Conservation (phyloP, 2,797 vertebrate species). For the Iguana delicatissima region DNA sequence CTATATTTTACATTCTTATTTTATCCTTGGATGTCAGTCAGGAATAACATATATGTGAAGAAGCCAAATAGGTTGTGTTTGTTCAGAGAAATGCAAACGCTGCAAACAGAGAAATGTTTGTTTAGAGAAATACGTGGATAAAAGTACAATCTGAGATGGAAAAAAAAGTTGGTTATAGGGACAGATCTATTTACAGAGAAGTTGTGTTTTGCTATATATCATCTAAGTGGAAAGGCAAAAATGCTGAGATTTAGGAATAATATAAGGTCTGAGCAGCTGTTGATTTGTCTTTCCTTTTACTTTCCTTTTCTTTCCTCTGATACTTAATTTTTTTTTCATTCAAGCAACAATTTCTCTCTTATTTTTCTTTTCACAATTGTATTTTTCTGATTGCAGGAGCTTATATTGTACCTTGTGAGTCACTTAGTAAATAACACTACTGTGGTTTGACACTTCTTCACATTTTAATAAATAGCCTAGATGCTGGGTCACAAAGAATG, state of each 20-base stretch:
- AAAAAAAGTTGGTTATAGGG: background rate
- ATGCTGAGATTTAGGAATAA: fast-evolving
- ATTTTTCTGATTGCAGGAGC: constrained; percentile 11
- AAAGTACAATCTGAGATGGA: background rate
- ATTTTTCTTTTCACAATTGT: constrained; percentile 15
- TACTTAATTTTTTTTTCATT: background rate
- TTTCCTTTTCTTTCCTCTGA: background rate
- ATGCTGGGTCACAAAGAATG: constrained; percentile 62
- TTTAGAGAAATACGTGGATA: background rate
- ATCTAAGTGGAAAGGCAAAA: fast-evolving
- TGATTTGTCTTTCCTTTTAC: background rate
- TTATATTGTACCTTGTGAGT: constrained; percentile 12
- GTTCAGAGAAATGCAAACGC: background rate
- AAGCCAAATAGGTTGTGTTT: background rate
- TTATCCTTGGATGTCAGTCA: background rate
- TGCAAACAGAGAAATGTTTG: background rate
- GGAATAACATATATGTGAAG: background rate
- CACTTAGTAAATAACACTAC: background rate
- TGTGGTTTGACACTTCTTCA: constrained; percentile 2
- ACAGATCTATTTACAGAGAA: background rate
- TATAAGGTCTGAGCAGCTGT: background rate
- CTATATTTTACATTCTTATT: background rate
- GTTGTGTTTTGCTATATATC: background rate
- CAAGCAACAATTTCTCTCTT: background rate
- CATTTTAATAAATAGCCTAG: constrained; percentile 59